A percentile compares a stretch with the other conserved stretches of the same genome.
These are phyloP conservation scores for Lumbricus terrestris DNA, from an alignment of 2,888 invertebrate genomes.

Conservation along the genomic window DNA sequence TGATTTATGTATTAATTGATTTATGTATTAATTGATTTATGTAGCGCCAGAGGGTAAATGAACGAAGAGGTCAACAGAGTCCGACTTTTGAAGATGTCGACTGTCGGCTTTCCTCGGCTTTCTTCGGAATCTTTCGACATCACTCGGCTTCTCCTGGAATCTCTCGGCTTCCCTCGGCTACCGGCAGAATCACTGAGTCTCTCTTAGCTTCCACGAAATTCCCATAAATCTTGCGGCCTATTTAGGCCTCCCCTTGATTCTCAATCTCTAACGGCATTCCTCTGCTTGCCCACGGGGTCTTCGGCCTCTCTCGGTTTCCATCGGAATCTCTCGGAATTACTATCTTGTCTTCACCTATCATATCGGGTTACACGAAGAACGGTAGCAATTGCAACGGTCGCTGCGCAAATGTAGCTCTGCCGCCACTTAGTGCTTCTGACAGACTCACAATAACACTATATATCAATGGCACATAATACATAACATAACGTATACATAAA, in stretches of 20 bases:
- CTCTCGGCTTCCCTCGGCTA: background rate
- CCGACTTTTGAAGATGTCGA: background rate
- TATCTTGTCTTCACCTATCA: background rate
- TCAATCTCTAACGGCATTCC: background rate
- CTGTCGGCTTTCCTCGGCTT: background rate
- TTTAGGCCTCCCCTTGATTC: too few relatives aligned
- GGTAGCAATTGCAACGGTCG: background rate
- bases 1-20: too few relatives aligned
- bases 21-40: too few relatives aligned
- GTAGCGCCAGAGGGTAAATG: background rate
- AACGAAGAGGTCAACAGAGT: background rate
- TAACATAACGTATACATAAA: too few relatives aligned
- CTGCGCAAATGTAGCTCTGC: background rate
- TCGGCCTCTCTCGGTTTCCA: background rate
- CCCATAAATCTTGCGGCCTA: too few relatives aligned
- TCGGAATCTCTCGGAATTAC: background rate
- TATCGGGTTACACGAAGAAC: background rate
- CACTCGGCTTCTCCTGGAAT: background rate
- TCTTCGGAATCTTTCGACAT: background rate
- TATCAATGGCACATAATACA: too few relatives aligned
- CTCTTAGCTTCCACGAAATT: too few relatives aligned
- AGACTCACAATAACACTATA: background rate
- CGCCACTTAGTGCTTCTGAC: background rate
- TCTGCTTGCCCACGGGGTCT: too few relatives aligned
- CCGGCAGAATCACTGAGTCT: too few relatives aligned